These are phyloP conservation scores for Melanaphis sacchari DNA, from an alignment of 1,140 invertebrate species.

Conservation along the genomic window DNA sequence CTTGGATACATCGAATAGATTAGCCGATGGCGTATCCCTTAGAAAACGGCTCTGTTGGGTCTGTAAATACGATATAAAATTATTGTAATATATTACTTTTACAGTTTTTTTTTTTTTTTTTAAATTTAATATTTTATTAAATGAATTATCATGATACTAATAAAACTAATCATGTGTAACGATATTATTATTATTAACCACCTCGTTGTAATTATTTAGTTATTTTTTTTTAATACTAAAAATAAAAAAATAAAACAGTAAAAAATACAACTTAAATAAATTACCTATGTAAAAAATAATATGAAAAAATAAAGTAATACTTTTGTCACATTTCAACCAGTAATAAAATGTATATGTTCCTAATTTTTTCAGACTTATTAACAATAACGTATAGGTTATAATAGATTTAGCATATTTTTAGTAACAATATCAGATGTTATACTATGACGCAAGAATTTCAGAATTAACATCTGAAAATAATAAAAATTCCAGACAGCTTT, in stretches of 20 bases:
- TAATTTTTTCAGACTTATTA: too few species aligned
- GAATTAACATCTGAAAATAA: neutral
- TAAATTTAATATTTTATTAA: neutral
- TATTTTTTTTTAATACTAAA: neutral
- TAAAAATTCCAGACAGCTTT: neutral
- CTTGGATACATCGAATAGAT: constrained; percentile 32
- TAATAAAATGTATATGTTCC: neutral
- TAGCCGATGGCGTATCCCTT: constrained; percentile 25
- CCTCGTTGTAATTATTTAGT: neutral
- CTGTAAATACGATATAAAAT: neutral
- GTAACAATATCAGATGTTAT: neutral
- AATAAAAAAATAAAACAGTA: too few species aligned
- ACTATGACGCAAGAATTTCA: neutral
- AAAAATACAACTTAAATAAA: too few species aligned
- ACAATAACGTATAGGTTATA: too few species aligned
- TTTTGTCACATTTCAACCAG: neutral
- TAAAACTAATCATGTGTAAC: neutral
- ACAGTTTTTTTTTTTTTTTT: neutral
- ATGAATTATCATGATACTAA: neutral
- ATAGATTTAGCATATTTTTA: too few species aligned
- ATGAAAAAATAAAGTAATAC: neutral
- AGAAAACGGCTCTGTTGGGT: constrained; percentile 44
- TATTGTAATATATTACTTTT: neutral
- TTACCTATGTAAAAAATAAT: neutral
- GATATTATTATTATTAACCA: neutral